These are phyloP conservation scores for Portunus trituberculatus DNA, from an alignment of 1,140 invertebrate genomes.

Conservation along the genomic window DNA sequence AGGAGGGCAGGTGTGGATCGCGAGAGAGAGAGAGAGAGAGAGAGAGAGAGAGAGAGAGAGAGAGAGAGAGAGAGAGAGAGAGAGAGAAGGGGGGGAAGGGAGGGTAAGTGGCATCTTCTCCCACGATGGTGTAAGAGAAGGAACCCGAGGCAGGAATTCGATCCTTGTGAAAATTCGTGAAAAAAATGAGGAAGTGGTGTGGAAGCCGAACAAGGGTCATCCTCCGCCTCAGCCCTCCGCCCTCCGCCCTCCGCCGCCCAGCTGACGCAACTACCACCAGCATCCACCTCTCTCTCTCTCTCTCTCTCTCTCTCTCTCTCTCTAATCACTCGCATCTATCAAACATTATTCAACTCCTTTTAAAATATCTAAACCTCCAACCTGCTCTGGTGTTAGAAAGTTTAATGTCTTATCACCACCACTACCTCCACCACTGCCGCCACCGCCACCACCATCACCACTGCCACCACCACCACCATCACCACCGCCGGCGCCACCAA, in stretches of 20 bases:
- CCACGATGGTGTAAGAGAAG: neutral
- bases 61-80: too few species aligned
- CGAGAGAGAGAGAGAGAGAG: too few species aligned
- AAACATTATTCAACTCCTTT: too few species aligned
- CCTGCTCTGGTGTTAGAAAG: too few species aligned
- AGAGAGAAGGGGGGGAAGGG: too few species aligned
- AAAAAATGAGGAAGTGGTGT: neutral
- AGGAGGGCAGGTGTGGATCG: too few species aligned
- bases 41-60: too few species aligned
- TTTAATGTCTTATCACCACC: neutral
- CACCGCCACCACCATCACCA: neutral
- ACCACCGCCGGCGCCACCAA: neutral
- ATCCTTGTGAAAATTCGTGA: conserved; percentile 2
- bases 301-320: neutral
- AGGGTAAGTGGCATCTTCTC: neutral
- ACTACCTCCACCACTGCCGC: neutral
- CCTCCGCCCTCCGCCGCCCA: neutral
- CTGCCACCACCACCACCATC: neutral
- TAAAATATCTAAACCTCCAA: too few species aligned
- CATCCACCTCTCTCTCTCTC: neutral
- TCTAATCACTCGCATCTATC: too few species aligned
- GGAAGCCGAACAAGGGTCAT: neutral
- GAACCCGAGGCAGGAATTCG: neutral
- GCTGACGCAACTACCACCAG: neutral
- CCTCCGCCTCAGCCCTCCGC: neutral